Evolutionary conservation across 1,140 invertebrate genomes (phyloP).

Genomic region (Aphis craccivora): DNA sequence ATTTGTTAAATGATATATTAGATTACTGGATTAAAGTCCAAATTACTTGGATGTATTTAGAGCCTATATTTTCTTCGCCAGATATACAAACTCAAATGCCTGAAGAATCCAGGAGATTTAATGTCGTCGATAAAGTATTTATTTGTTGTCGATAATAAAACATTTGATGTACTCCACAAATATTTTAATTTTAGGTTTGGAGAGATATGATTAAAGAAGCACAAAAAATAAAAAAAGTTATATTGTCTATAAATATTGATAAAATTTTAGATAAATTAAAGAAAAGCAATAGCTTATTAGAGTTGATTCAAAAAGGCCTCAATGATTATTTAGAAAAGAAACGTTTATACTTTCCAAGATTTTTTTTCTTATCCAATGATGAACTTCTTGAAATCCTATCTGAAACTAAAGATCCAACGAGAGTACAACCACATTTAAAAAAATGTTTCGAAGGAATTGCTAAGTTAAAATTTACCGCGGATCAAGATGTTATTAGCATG

Average conservation of each 20-base stretch:
- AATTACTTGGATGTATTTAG: conserved; percentile 95
- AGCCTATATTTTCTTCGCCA: conserved; percentile 96
- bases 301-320: conserved; percentile 90
- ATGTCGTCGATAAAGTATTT: conserved; percentile 86
- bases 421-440: conserved; percentile 97
- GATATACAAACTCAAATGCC: conserved; percentile 95
- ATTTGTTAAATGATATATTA: conserved; percentile 86
- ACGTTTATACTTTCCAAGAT: conserved; percentile 89
- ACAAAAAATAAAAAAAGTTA: conserved; percentile 78
- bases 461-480: conserved; percentile 82
- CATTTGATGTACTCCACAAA: background rate
- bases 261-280: conserved; percentile 91
- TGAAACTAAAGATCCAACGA: conserved; percentile 95
- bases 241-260: conserved; percentile 87
- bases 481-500: conserved; percentile 89
- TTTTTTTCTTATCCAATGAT: conserved; percentile 98
- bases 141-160: background rate
- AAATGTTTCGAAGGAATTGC: conserved; percentile 96
- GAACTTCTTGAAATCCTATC: conserved; percentile 95
- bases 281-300: conserved; percentile 86
- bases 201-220: conserved; percentile 92
- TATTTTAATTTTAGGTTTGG: conserved; percentile 74
- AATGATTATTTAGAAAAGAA: conserved; percentile 97
- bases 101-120: conserved; percentile 87
- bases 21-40: conserved; percentile 97